Evolutionary conservation across 1,140 invertebrate species (phyloP), one percentile per base, ranked within the genome.

Genomic region (Lordiphosa mommai): DNA sequence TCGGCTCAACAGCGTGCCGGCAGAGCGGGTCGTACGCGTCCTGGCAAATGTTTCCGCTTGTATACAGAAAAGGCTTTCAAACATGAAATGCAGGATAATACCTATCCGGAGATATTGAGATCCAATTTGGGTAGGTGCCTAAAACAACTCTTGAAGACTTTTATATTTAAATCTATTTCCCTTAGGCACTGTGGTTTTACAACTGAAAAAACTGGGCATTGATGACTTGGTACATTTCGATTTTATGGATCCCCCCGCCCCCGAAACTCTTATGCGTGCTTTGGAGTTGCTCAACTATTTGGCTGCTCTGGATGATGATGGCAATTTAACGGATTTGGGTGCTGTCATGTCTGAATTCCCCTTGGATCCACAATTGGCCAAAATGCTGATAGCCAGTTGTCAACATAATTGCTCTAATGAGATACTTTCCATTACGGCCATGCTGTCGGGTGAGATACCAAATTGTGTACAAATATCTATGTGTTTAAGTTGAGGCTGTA

Each of bases 211-310:
- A 91, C 92, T 99, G 30, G 99, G 99, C 65, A 99, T 99, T 74
- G 98, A 99, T 88, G 99, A 99, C 91, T 91, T 99, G 72, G 98
- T 99, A 29, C 98, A 99, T 90, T 99, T 99, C 90, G 98, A 99
- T 90, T 99, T 99, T 89, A 99, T 99, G 98, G 98, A 99, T 91
- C 98, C 98, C 10, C 98, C 98, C 14, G 99, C 99, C n/a, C 99
- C 99, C 0, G 98, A 99, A 92, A 99, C 99, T 0, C 90, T 99
- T n/a, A 99, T 99, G 98, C 91, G 98, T 88, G 98, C 99, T 1
- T 89, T 99, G 48, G 99, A 99, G 91, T 90, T 99, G 46, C 91
- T 99, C 6, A 99, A 99, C 91, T 99, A 99, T 89, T 90, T 99
- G 47, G 97, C 96, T 12, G 88, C 88, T 17, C 55, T 89, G 64